A percentile compares a stretch with the other conserved stretches of the same genome.
Evolutionary conservation across 2,113 vertebrate species (phyloP).

Genomic region (Pavo muticus): DNA sequence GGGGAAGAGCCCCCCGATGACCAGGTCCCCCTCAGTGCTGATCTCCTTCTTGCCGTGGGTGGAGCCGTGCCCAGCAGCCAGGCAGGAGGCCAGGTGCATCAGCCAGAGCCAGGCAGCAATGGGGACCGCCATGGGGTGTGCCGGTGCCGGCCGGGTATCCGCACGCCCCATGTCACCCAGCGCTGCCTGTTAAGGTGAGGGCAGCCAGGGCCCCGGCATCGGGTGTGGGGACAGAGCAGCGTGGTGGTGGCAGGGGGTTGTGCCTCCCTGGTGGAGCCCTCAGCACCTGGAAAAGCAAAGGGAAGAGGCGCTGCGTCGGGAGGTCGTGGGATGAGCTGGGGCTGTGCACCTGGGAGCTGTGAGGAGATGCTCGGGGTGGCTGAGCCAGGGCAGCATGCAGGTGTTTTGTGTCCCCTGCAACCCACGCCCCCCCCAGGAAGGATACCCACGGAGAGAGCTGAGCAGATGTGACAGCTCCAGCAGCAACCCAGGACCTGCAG

Average conservation of each 20-base stretch:
- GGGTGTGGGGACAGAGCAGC: neutral
- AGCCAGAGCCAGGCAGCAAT: constrained; percentile 61
- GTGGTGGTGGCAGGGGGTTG: neutral
- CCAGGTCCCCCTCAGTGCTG: constrained; percentile 91
- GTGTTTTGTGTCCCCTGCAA: neutral
- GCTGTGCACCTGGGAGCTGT: neutral
- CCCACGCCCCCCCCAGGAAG: neutral
- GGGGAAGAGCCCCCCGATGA: constrained; percentile 95
- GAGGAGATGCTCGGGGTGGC: neutral
- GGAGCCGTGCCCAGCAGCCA: constrained; percentile 39
- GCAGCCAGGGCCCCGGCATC: neutral
- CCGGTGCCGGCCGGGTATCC: neutral
- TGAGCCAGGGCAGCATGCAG: neutral
- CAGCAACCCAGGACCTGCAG: neutral
- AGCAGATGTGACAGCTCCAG: neutral
- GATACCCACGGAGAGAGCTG: accelerated
- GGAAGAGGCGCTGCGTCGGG: accelerated
- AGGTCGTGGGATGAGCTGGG: accelerated
- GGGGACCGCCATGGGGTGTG: constrained; percentile 39
- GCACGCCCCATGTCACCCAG: neutral
- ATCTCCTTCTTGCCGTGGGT: constrained; percentile 87
- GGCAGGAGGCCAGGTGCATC: constrained; percentile 32
- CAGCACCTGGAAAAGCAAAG: constrained; percentile 4
- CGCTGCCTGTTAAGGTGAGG: neutral
- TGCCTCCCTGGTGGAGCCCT: neutral